Conservation (phyloP, 2,797 vertebrate species). For the Leptatherina wallacei region DNA sequence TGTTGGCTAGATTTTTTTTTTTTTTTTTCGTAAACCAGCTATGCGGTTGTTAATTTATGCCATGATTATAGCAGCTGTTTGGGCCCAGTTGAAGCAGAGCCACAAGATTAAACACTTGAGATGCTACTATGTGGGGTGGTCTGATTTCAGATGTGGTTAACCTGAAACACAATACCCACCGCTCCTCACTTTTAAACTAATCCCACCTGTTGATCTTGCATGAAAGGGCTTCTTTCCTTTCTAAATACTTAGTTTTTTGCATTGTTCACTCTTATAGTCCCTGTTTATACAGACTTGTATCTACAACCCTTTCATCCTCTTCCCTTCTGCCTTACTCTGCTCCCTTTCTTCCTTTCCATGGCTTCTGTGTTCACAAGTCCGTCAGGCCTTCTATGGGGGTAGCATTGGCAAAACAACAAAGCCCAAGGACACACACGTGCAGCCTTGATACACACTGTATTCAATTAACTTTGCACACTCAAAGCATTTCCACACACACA, state of each 20-base stretch:
- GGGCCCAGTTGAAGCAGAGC: constrained; percentile 60
- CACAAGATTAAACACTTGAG: constrained; percentile 71
- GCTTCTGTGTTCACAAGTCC: constrained; percentile 46
- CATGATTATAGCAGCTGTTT: constrained; percentile 67
- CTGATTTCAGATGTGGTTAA: constrained; percentile 75
- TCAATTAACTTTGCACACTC: constrained; percentile 78
- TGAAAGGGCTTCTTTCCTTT: constrained; percentile 62
- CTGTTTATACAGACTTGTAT: constrained; percentile 44
- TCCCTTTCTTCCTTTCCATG: constrained; percentile 55
- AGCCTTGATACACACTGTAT: constrained; percentile 76
- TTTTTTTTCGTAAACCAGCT: constrained; percentile 21
- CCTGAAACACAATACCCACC: constrained; percentile 69
- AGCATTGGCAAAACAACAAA: constrained; percentile 81
- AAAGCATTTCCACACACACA: constrained; percentile 62
- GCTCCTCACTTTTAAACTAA: constrained; percentile 70
- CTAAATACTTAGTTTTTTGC: constrained; percentile 45
- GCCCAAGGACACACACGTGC: constrained; percentile 68
- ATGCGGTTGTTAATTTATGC: constrained; percentile 67
- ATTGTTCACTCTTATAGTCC: constrained; percentile 42
- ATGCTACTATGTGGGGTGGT: constrained; percentile 74
- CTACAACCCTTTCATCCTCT: constrained; percentile 54
- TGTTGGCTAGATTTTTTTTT: constrained; percentile 53
- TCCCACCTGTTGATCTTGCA: constrained; percentile 73
- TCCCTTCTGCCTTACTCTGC: constrained; percentile 28
- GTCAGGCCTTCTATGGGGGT: constrained; percentile 72